phyloP scores from a whole-genome alignment of 2,797 vertebrate genomes.

The Sebastes alutus region DNA sequence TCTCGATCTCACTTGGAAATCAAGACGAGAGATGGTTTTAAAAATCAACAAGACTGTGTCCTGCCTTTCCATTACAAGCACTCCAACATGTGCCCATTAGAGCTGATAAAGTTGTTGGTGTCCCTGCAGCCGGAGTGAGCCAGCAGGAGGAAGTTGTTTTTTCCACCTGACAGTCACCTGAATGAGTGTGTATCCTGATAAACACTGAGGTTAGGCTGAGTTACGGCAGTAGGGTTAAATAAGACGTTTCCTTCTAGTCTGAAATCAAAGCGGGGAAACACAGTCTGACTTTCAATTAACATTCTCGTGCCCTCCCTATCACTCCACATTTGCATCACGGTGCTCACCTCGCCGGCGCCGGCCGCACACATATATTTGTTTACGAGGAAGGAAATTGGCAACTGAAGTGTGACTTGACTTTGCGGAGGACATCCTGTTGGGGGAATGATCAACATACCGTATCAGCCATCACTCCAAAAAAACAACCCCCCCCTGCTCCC shows the following conservation, averaged over 20 bases:
- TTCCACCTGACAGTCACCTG: slow-evolving; percentile 4
- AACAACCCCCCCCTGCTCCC: not conserved
- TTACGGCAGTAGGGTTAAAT: not conserved
- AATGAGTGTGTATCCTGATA: not conserved
- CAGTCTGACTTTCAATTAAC: slow-evolving; percentile 65
- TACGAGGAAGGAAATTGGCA: slow-evolving; percentile 43
- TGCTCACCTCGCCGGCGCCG: slow-evolving; percentile 2
- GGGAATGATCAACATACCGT: slow-evolving; percentile 32
- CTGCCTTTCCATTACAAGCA: not conserved
- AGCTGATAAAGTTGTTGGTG: not conserved
- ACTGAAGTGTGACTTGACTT: slow-evolving; percentile 57
- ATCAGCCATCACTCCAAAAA: slow-evolving; percentile 34
- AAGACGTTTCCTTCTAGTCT: slow-evolving; percentile 10
- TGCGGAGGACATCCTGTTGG: slow-evolving; percentile 47
- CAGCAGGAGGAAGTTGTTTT: not conserved
- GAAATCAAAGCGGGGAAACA: slow-evolving; percentile 46
- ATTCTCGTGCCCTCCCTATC: slow-evolving; percentile 34
- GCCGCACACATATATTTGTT: slow-evolving; percentile 27
- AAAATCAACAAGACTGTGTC: not conserved
- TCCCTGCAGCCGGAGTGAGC: not conserved
- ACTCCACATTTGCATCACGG: slow-evolving; percentile 50
- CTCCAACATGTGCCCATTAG: not conserved
- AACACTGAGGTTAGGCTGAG: not conserved
- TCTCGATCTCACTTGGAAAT: not conserved
- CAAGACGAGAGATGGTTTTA: not conserved